phyloP scores from a whole-genome alignment of 2,888 invertebrate species.

The Thymelicus acteon region DNA sequence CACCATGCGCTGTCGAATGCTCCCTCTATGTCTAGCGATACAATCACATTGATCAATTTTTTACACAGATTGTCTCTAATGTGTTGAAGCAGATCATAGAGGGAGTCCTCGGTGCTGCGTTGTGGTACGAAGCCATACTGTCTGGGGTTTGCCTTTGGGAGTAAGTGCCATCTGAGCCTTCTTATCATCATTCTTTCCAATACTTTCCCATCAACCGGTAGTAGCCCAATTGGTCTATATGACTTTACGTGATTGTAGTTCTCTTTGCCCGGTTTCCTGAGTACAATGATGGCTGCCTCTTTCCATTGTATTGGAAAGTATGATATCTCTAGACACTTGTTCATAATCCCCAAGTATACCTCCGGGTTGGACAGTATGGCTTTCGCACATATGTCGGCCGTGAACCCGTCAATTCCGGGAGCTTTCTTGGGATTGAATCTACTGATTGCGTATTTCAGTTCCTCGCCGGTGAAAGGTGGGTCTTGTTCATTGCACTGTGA shows the following conservation, averaged over 20 bases:
- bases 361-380: background rate
- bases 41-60: background rate
- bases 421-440: conserved; percentile 27
- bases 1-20: too few species aligned
- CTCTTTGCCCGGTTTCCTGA: conserved; percentile 39
- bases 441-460: background rate
- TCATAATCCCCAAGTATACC: conserved; percentile 14
- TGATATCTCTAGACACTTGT: conserved; percentile 28
- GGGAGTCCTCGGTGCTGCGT: conserved; percentile 23
- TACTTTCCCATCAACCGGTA: conserved; percentile 16
- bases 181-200: conserved; percentile 34
- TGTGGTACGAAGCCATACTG: conserved; percentile 43
- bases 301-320: conserved; percentile 42
- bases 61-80: background rate
- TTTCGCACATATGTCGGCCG: conserved; percentile 28
- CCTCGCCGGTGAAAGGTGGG: background rate
- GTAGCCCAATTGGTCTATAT: conserved; percentile 28
- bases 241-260: conserved; percentile 33
- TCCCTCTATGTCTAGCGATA: too few species aligned
- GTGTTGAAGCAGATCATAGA: conserved; percentile 37
- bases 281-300: conserved; percentile 27
- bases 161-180: conserved; percentile 32
- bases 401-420: conserved; percentile 13
- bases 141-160: conserved; percentile 26
- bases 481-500: background rate